Evolutionary conservation across 1,140 invertebrate species (phyloP), one percentile per base, ranked within the genome.

Genomic region (Aphelenchoides fujianensis): DNA sequence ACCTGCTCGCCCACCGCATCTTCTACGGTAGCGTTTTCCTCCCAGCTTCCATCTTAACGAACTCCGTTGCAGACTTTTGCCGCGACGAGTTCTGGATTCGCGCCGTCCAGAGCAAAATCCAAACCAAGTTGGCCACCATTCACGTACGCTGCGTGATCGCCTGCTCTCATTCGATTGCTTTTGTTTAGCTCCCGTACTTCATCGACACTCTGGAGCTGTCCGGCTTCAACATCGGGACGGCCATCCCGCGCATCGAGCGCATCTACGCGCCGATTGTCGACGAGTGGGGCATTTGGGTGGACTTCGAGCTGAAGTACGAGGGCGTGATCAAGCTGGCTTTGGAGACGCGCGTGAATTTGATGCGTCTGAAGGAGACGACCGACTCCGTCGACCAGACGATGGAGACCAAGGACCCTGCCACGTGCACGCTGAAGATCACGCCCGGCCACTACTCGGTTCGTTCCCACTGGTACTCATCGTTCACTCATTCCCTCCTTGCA

Each of bases 291-390:
- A 86, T 96, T 23, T 98, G 94, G 94, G 87, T 95, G 2, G 92
- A 97, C 86, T 86, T 96, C 12, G 91, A 95, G 82, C 85, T 98
- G 52, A 89, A 89, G 7, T 97, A 97, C 85, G 90, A 91, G 77
- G 95, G 95, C 35, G 89, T 90, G 61, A 89, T 93, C 32, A 89
- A 90, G 68, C 91, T 97, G 87, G 93, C 91, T 0, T 89, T 98
- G n/a, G 92, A 94, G 80, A 97, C 95, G 0, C 94, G 95, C 84
- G 86, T 97, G 31, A 97, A 98, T 87, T 87, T 98, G 37, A 90
- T 97, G 89, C 94, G 93, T 82, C 86, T 97, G 5, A 83, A 84
- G 61, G 64, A 71, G 35, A 53, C 52, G 32, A 63, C 69, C 72
- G 68, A 80, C 31, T 73, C 72, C 16, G 35, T 68, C 12, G 34